phyloP scores from a whole-genome alignment of 2,113 vertebrate genomes.

The Stictonetta naevosa region DNA sequence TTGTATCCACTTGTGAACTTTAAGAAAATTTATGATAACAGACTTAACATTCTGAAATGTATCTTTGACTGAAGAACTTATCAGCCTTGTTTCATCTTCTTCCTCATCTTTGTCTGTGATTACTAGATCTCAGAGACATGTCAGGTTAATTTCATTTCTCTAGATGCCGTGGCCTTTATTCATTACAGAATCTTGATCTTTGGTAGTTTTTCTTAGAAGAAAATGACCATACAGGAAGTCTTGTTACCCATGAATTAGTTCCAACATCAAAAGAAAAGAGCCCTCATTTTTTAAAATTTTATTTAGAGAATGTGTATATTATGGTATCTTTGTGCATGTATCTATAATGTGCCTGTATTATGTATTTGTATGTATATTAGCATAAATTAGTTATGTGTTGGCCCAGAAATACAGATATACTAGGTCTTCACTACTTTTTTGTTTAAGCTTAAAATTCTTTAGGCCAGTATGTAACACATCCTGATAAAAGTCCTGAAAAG shows the following conservation, averaged over 20 bases:
- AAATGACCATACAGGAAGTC: not conserved
- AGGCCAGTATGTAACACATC: not conserved
- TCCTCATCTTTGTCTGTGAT: not conserved
- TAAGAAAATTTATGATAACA: not conserved
- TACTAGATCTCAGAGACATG: not conserved
- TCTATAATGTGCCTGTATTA: not conserved
- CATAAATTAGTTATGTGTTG: not conserved
- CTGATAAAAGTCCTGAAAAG: not conserved
- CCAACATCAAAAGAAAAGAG: not conserved
- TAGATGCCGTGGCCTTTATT: not conserved
- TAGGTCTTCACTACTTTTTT: not conserved
- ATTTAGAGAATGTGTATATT: not conserved
- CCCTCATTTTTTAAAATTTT: not conserved
- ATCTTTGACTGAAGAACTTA: not conserved
- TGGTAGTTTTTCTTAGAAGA: not conserved
- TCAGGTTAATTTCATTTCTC: not conserved
- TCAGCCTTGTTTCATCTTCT: not conserved
- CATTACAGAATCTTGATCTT: not conserved
- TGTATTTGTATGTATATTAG: not conserved
- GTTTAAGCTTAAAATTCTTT: not conserved
- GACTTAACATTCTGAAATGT: not conserved
- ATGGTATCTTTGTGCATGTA: not conserved
- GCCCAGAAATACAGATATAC: not conserved
- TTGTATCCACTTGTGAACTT: not conserved
- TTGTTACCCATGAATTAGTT: not conserved